phyloP scores from a whole-genome alignment of 2,888 invertebrate genomes.

The Prenolepis imparis region DNA sequence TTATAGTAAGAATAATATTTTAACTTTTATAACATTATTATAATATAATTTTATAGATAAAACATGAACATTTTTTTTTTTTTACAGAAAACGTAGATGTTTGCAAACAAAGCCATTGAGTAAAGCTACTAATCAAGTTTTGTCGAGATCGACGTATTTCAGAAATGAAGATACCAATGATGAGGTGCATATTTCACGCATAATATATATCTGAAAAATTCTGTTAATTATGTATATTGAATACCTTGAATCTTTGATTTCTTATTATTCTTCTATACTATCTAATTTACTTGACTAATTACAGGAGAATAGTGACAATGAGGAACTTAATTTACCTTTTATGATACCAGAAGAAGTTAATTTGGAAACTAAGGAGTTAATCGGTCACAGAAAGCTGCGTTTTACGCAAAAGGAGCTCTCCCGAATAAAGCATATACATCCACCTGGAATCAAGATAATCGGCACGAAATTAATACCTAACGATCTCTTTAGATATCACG shows the following conservation, averaged over 20 bases:
- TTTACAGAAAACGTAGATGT: slow-evolving; percentile 67
- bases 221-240: background rate
- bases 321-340: background rate
- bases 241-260: background rate
- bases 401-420: slow-evolving; percentile 60
- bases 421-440: slow-evolving; percentile 13
- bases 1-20: background rate
- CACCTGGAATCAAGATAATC: slow-evolving; percentile 65
- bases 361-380: slow-evolving; percentile 12
- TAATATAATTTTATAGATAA: slow-evolving; percentile 1
- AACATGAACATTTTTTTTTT: slow-evolving; percentile 7
- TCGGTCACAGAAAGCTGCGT: slow-evolving; percentile 57
- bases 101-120: slow-evolving; percentile 64
- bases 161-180: background rate
- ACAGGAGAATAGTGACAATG: slow-evolving; percentile 32
- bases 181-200: slow-evolving; percentile 45
- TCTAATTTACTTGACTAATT: background rate
- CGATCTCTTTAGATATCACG: slow-evolving; percentile 38
- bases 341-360: slow-evolving; percentile 26
- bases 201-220: background rate
- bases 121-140: slow-evolving; percentile 67
- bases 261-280: background rate
- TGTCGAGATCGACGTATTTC: slow-evolving; percentile 58
- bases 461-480: slow-evolving; percentile 59
- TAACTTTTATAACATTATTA: background rate